Evolutionary conservation across 30 jellyfish, hydroid and myxozoan species (phyloP).

Genomic region (Turritopsis rubra): DNA sequence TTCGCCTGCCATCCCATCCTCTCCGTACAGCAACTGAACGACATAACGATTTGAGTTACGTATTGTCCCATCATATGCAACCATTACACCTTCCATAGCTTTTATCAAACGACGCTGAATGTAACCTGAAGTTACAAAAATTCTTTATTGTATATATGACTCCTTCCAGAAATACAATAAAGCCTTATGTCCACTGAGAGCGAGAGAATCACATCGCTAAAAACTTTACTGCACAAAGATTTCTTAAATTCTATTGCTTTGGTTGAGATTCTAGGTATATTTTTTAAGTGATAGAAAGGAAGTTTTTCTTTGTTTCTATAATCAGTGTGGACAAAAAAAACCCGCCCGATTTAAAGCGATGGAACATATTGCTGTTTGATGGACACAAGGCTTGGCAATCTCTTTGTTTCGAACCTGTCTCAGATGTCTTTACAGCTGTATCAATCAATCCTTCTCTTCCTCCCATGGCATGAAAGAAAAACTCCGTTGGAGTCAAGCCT

Average conservation of each 20-base stretch:
- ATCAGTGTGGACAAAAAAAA: too few relatives aligned
- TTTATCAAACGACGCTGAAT: conserved; percentile 95
- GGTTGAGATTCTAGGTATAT: too few relatives aligned
- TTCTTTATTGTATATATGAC: background rate
- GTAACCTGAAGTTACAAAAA: conserved; percentile 39
- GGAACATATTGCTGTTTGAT: too few relatives aligned
- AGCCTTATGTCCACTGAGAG: too few relatives aligned
- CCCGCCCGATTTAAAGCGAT: too few relatives aligned
- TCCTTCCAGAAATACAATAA: too few relatives aligned
- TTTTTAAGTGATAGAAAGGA: too few relatives aligned
- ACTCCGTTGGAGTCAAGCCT: conserved; percentile 98
- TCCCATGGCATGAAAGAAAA: conserved; percentile 99
- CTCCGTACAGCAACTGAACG: conserved; percentile 92
- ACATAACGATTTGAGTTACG: conserved; percentile 94
- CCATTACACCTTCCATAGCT: conserved; percentile 99
- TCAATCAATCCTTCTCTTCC: conserved; percentile 99
- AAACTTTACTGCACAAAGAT: too few relatives aligned
- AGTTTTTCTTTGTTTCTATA: too few relatives aligned
- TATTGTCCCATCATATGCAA: conserved; percentile 97
- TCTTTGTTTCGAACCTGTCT: conserved; percentile 51
- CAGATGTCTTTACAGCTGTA: conserved; percentile 99
- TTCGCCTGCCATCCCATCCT: conserved; percentile 99
- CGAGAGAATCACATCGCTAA: too few relatives aligned
- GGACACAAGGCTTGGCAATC: too few relatives aligned
- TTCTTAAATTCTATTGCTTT: too few relatives aligned